Base-by-base conservation (phyloP, 2,797 vertebrate species). In the Telmatherina bonti region DNA sequence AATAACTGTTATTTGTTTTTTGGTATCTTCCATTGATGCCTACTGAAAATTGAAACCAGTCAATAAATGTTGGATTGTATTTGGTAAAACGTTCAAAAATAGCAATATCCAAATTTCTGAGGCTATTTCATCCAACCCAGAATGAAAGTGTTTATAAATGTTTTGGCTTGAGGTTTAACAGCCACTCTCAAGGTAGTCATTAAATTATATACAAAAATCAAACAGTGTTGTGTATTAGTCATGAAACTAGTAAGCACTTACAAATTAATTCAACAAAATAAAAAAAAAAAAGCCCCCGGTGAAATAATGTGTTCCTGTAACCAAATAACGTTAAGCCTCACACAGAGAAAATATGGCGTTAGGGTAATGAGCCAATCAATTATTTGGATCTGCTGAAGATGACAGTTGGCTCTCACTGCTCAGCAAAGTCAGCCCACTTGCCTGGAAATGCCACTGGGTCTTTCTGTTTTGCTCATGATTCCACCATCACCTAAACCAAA, bases 331-430 rank as follows among this genome's bases (percentile, higher is more conserved):
- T 66, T 57, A 78, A 85, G 58, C 43, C 69, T 86, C 82, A 79
- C 81, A 68, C 63, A 64, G 80, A 72, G 85, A 83, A 84, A 87
- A 84, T 82, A 68, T 57, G 61, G 60, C 22, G 62, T 78, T 67
- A 26, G 79, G 74, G 84, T 90, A 91, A 89, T 90, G 82, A 88
- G 84, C 58, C 85, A 84, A 90, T 90, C 83, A 88, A 85, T 87
- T 89, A 86, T 79, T 75, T 87, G 83, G 72, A 84, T 88, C 52
- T 74, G 65, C 82, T 72, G 43, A 69, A 81, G 85, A 81, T 86
- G 84, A 88, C 86, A 85, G 80, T 83, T 69, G 74, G 82, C 74
- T 79, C 66, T 71, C 59, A 72, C 81, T 20, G 49, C 62, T 78
- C 57, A 60, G 72, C 63, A 68, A 81, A 83, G 79, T 83, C 70